Conservation (phyloP, 1,140 invertebrate species). For the Drosophila biarmipes region DNA sequence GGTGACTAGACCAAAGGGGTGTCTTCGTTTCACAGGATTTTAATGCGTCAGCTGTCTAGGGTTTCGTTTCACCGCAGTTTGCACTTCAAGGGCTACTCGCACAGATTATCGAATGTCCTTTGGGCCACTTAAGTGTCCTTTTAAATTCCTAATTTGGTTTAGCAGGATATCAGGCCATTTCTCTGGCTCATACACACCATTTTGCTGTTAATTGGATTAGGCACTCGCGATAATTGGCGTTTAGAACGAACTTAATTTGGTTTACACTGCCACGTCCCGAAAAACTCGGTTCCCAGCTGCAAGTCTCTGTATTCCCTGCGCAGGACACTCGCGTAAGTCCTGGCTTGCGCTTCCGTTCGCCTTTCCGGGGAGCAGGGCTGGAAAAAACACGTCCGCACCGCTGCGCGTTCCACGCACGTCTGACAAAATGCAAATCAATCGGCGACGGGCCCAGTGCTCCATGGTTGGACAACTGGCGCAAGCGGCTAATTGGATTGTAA, state of each 20-base stretch:
- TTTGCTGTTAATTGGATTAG: conserved; percentile 75
- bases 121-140: neutral
- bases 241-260: conserved; percentile 54
- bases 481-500: conserved; percentile 83
- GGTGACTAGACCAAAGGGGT: conserved; percentile 23
- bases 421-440: conserved; percentile 75
- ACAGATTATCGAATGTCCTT: conserved; percentile 49
- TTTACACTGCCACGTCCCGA: conserved; percentile 19
- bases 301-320: conserved; percentile 4
- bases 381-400: conserved; percentile 77
- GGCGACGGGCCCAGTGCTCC: conserved; percentile 29
- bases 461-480: conserved; percentile 39
- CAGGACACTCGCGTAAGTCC: conserved; percentile 39
- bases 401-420: conserved; percentile 75
- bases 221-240: conserved; percentile 64
- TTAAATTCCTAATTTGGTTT: conserved; percentile 4
- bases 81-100: conserved; percentile 54
- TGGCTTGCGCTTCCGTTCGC: conserved; percentile 7
- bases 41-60: conserved; percentile 5
- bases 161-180: conserved; percentile 9
- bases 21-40: conserved; percentile 23
- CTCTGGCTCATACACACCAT: conserved; percentile 62
- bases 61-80: conserved; percentile 14
- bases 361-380: conserved; percentile 16
- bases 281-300: conserved; percentile 7